Evolutionary conservation across 2,888 invertebrate genomes (phyloP).

Genomic region (Drosophila dives): DNA sequence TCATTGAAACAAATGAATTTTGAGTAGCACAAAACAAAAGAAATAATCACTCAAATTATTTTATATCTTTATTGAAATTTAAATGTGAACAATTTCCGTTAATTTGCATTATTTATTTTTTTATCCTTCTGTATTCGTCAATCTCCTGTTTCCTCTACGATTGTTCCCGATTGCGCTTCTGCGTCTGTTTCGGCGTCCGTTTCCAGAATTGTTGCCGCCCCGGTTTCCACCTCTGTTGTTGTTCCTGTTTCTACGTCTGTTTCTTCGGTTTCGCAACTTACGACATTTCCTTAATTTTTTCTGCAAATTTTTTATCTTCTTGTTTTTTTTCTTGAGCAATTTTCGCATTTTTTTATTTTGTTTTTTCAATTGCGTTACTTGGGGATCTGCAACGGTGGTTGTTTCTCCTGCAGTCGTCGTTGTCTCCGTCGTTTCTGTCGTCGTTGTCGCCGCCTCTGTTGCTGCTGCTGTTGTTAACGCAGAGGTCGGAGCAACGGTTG

Average conservation of each 20-base stretch:
- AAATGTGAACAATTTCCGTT: not conserved
- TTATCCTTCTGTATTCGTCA: not conserved
- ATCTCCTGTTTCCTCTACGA: not conserved
- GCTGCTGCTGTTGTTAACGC: too few relatives aligned
- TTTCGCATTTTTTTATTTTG: too few relatives aligned
- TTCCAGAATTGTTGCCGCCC: not conserved
- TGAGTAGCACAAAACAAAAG: too few relatives aligned
- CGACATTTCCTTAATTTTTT: too few relatives aligned
- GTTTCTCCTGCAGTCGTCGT: not conserved
- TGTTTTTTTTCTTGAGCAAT: too few relatives aligned
- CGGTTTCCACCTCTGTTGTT: not conserved
- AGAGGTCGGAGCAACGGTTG: not conserved
- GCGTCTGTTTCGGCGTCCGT: not conserved
- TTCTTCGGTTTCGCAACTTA: too few relatives aligned
- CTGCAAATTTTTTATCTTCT: too few relatives aligned
- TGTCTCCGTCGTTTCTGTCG: not conserved
- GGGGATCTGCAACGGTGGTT: not conserved
- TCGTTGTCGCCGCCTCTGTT: not conserved
- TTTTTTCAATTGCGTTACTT: too few relatives aligned
- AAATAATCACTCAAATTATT: not conserved
- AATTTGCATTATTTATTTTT: not conserved
- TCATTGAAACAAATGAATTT: not conserved
- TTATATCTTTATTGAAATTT: not conserved
- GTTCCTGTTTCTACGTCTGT: too few relatives aligned
- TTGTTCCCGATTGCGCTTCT: not conserved